phyloP scores from a whole-genome alignment of 2,888 invertebrate species.

The Coelopa pilipes region DNA sequence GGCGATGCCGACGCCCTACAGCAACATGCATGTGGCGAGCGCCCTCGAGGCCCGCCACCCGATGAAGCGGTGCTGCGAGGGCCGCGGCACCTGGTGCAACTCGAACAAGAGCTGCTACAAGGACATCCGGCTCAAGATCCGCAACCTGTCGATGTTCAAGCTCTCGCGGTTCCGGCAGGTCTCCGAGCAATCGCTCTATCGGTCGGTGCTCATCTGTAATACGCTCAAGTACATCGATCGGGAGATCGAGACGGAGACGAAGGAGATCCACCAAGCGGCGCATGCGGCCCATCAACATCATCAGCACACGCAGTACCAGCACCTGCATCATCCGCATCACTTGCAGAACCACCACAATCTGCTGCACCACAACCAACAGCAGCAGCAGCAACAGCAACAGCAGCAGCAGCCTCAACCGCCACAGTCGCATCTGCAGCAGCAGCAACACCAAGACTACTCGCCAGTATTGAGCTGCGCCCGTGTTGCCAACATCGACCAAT shows the following conservation, averaged over 20 bases:
- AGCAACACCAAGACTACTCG: slow-evolving; percentile 58
- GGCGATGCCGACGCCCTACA: slow-evolving; percentile 42
- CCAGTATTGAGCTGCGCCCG: slow-evolving; percentile 63
- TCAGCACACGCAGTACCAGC: slow-evolving; percentile 56
- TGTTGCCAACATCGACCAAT: slow-evolving; percentile 57
- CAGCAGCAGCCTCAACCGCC: slow-evolving; percentile 50
- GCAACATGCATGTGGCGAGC: slow-evolving; percentile 35
- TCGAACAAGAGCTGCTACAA: slow-evolving; percentile 82
- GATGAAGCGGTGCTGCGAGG: slow-evolving; percentile 74
- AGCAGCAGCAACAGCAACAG: slow-evolving; percentile 44
- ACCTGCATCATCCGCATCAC: slow-evolving; percentile 53
- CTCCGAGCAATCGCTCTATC: slow-evolving; percentile 87
- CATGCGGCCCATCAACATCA: slow-evolving; percentile 59
- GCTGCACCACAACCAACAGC: slow-evolving; percentile 39
- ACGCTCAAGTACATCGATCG: slow-evolving; percentile 88
- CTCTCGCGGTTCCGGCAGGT: slow-evolving; percentile 87
- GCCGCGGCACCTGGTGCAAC: slow-evolving; percentile 80
- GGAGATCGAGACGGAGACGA: slow-evolving; percentile 82
- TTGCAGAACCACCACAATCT: slow-evolving; percentile 47
- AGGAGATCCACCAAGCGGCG: slow-evolving; percentile 66
- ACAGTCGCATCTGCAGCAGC: slow-evolving; percentile 48
- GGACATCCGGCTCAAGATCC: slow-evolving; percentile 86
- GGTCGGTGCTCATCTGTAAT: slow-evolving; percentile 93
- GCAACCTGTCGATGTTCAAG: slow-evolving; percentile 93
- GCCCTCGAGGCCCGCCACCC: slow-evolving; percentile 60